Evolutionary conservation across 1,140 invertebrate genomes (phyloP), one percentile per base, ranked within the genome.

Genomic region (Neotoxoptera formosana): DNA sequence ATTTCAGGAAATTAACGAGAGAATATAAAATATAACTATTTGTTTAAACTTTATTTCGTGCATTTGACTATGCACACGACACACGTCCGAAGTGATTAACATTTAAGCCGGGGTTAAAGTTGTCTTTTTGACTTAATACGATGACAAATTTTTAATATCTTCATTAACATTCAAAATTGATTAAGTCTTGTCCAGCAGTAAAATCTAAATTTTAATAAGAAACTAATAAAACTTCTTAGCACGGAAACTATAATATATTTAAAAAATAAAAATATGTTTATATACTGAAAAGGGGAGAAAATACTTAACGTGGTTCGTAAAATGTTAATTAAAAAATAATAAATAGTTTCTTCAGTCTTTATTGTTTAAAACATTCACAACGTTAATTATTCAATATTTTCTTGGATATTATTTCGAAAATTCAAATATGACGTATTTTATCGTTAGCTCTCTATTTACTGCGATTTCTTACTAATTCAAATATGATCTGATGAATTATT

Each of bases 1-100:
- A n/a, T n/a, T n/a, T 76, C 6, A 76, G 0, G 3, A n/a, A 67
- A 76, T 76, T 76, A 17, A 76, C 30, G 6, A 76, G 17, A n/a
- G 14, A 7, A 17, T 76, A 76, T n/a, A 76, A 67, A 30, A 30
- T 23, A 30, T 30, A 76, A n/a, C 6, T 30, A 67, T 67, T 4
- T 67, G 1, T n/a, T 76, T n/a, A 4, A n/a, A 6, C 51, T 17
- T n/a, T 20, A 76, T 7, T 76, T 17, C 14, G 14, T 76, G 30
- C 1, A 67, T 4, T n/a, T n/a, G 11, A n/a, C 0, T 9, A n/a
- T 25, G 11, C 9, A 30, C 11, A 11, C 30, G 30, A 14, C 9
- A 30, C 0, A 67, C 11, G 6, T 30, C 11, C 0, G 14, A 1
- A 1, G 6, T 17, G n/a, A n/a, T n/a, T 7, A 76, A n/a, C 1